phyloP scores from a whole-genome alignment of 2,113 vertebrate genomes.

The Menidia beryllina region DNA sequence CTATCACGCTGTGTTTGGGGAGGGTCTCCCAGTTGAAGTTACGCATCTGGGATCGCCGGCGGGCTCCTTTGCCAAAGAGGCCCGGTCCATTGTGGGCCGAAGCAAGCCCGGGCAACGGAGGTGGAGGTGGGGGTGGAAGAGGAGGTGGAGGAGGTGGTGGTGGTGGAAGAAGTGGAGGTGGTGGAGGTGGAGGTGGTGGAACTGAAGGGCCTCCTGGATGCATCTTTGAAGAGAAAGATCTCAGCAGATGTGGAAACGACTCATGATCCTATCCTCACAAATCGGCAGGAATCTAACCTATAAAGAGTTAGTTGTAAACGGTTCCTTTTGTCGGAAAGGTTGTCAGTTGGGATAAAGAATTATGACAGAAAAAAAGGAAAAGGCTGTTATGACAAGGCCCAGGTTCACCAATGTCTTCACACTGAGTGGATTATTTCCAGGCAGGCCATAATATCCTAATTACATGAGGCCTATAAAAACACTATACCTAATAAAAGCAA shows the following conservation, averaged over 20 bases:
- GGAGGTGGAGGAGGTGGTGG: slow-evolving; percentile 36
- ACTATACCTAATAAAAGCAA: not conserved
- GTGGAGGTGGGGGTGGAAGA: slow-evolving; percentile 50
- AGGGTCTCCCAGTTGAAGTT: slow-evolving; percentile 87
- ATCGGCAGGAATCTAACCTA: not conserved
- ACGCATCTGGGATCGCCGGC: slow-evolving; percentile 76
- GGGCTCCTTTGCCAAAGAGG: not conserved
- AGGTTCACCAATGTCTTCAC: not conserved
- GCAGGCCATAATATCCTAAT: not conserved
- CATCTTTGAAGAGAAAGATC: slow-evolving; percentile 57
- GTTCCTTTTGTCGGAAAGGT: slow-evolving; percentile 7
- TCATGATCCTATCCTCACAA: slow-evolving; percentile 27
- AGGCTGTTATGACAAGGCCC: slow-evolving; percentile 4
- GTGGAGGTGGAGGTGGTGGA: not conserved
- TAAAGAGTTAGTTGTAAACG: not conserved
- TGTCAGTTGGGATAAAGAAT: slow-evolving; percentile 23
- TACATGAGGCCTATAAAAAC: not conserved
- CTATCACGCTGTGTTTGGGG: slow-evolving; percentile 80
- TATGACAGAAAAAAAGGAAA: slow-evolving; percentile 35
- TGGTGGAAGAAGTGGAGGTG: not conserved
- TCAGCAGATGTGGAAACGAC: slow-evolving; percentile 26
- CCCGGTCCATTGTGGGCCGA: slow-evolving; percentile 28
- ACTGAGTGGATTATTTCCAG: not conserved
- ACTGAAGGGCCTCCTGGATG: slow-evolving; percentile 53
- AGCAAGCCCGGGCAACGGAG: slow-evolving; percentile 48